These are phyloP conservation scores for Nasonia giraulti DNA, from an alignment of 1,140 invertebrate species.

Conservation along the genomic window DNA sequence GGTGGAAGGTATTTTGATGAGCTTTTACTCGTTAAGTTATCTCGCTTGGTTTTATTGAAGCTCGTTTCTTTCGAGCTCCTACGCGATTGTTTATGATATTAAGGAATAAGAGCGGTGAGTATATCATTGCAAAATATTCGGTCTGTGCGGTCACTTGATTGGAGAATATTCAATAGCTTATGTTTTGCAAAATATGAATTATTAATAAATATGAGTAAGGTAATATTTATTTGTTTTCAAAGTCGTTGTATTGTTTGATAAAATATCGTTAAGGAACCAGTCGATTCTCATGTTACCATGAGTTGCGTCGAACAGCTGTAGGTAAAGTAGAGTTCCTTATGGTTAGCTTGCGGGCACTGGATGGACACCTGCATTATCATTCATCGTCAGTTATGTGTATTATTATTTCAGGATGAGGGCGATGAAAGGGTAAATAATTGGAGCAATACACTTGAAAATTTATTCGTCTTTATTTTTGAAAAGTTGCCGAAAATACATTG, in stretches of 20 bases:
- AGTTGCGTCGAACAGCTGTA: neutral
- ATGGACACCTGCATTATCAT: neutral
- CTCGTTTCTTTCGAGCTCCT: neutral
- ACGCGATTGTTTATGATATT: neutral
- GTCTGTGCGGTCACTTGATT: no score
- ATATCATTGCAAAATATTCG: no score
- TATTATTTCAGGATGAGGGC: neutral
- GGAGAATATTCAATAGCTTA: neutral
- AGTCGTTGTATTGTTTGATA: neutral
- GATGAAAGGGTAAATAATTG: neutral
- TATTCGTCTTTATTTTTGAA: conserved; percentile 56
- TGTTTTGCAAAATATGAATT: neutral
- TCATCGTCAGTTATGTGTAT: no score
- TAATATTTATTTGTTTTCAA: neutral
- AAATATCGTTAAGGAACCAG: neutral
- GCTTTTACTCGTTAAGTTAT: neutral
- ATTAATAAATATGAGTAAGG: no score
- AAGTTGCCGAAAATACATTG: conserved; percentile 59
- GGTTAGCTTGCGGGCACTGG: neutral
- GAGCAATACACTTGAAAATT: conserved; percentile 31
- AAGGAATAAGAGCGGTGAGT: neutral
- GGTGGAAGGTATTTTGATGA: neutral
- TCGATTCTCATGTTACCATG: no score
- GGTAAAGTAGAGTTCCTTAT: neutral
- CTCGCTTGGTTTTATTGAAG: neutral